Percentiles rank a stretch among this genome's conserved stretches.
phyloP scores from a whole-genome alignment of 2,797 vertebrate species.

The Chaetodon trifasciatus region DNA sequence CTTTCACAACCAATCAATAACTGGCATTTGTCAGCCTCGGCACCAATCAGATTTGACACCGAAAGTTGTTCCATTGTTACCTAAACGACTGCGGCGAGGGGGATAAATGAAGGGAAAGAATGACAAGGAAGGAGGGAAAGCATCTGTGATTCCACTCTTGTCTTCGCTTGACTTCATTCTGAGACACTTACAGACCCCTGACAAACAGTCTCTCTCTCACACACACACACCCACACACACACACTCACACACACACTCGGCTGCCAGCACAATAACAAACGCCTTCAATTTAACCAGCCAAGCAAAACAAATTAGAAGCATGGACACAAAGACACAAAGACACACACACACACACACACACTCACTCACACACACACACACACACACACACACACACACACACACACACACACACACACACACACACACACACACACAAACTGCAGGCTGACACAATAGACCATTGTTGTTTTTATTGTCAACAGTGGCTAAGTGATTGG shows the following conservation, averaged over 20 bases:
- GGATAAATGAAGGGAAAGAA: slow-evolving; percentile 44
- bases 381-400: slow-evolving; percentile 8
- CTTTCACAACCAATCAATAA: slow-evolving; percentile 61
- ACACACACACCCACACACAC: slow-evolving; percentile 44
- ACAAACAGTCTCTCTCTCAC: slow-evolving; percentile 36
- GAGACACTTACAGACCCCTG: slow-evolving; percentile 77
- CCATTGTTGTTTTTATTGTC: slow-evolving; percentile 81
- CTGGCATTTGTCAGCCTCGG: slow-evolving; percentile 70
- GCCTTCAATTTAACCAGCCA: slow-evolving; percentile 87
- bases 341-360: slow-evolving; percentile 14
- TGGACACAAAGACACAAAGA: slow-evolving; percentile 47
- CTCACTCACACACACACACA: not conserved
- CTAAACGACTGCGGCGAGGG: slow-evolving; percentile 63
- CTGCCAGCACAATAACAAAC: slow-evolving; percentile 83
- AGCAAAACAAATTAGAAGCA: slow-evolving; percentile 85
- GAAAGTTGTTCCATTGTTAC: slow-evolving; percentile 57
- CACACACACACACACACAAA: slow-evolving; percentile 16
- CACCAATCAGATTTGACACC: slow-evolving; percentile 77
- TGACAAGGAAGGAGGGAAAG: slow-evolving; percentile 56
- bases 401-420: slow-evolving; percentile 27
- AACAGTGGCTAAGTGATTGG: slow-evolving; percentile 73
- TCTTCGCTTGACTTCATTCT: slow-evolving; percentile 84
- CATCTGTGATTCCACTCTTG: slow-evolving; percentile 77
- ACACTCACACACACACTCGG: slow-evolving; percentile 27
- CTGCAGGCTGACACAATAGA: slow-evolving; percentile 78